Conservation (phyloP, 2,888 invertebrate genomes). For the Cosmia pyralina region DNA sequence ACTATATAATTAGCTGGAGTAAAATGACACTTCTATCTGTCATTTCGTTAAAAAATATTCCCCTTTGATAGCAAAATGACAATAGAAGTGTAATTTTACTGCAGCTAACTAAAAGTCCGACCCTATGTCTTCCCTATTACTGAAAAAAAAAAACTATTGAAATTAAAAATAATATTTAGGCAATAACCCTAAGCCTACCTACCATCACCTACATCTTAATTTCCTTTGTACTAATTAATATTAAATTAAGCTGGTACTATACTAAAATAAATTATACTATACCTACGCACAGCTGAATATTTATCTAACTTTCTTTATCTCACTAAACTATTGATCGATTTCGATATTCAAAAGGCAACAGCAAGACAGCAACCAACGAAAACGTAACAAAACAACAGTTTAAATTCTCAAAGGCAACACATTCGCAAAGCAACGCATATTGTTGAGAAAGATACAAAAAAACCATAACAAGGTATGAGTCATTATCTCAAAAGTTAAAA, state of each 20-base stretch:
- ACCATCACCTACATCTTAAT: neutral
- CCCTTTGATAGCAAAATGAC: no score
- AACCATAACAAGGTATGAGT: neutral
- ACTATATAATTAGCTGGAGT: neutral
- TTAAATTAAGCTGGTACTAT: neutral
- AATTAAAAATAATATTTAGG: neutral
- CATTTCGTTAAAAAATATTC: no score
- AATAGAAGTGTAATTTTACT: no score
- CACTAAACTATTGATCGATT: no score
- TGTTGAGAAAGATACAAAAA: neutral
- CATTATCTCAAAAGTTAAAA: neutral
- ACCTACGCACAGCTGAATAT: no score
- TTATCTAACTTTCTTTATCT: no score
- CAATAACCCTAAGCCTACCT: neutral
- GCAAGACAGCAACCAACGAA: neutral
- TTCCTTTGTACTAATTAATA: neutral
- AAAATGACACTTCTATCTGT: no score
- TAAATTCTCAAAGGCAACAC: neutral
- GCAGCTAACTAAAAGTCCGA: no score
- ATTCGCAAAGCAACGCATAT: neutral
- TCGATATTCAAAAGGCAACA: conserved; percentile 10
- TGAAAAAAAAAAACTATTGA: neutral
- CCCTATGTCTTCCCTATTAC: no score
- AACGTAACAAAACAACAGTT: neutral
- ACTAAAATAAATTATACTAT: neutral